Base-by-base conservation (phyloP, 2,888 invertebrate genomes). In the Amblyteles armatorius region DNA sequence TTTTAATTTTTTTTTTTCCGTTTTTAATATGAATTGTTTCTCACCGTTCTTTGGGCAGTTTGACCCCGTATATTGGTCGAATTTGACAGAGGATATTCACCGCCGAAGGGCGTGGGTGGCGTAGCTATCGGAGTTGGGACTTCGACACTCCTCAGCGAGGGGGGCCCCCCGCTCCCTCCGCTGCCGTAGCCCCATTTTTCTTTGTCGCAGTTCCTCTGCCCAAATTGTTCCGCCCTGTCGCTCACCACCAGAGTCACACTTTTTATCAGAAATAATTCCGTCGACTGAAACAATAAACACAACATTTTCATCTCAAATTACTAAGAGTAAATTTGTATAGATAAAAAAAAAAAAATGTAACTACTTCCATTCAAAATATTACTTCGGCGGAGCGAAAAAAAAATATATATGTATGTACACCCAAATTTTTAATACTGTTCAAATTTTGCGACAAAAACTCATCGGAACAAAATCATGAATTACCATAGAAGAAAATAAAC, bases 241-340 rank as follows among this genome's bases (percentile, higher is more conserved):
- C 95, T 95, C 86, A 96, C 94, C 88, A 96, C 95, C 93, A 96
- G 95, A 63, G 95, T 95, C 88, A 96, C 96, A 72, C 95, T 95
- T 74, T 95, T 94, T 55, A 95, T 95, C 87, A 96, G 94, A 93
- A 96, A 96, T 86, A 95, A 94, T 91, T 96, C 96, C 88, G 96
- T 94, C 78, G 93, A 94, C 96, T 96, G 94, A 4, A 94, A 94
- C 87, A 77, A 68, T 85, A 83, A 22, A 57, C n/a, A 48, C 57
- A 19, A 44, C 29, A 29, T 36, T 44, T 16, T 19, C 11, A 60
- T 16, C 29, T 44, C 13, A 67, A 44, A 7, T 33, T n/a, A 1
- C 33, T 11, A 26, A 22, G 1, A 26, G 13, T 26, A 22, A 33
- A n/a, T 33, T n/a, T 52, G 33, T 16, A 13, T 26, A 5, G 6